A percentile compares a stretch with the other conserved stretches of the same genome.
Evolutionary conservation across 2,113 vertebrate species (phyloP).

Genomic region (Centropus unirufus): DNA sequence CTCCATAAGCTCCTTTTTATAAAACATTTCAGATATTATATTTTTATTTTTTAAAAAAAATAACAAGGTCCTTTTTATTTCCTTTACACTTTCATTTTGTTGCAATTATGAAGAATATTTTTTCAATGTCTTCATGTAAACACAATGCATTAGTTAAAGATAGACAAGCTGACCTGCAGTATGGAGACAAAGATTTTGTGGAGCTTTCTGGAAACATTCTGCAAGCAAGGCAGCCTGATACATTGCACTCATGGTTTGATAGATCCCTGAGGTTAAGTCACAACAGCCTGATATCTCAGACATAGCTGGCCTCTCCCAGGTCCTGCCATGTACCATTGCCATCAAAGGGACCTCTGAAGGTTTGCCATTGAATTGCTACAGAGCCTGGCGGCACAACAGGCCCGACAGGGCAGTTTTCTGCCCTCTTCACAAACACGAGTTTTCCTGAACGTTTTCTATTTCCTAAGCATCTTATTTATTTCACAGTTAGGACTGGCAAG

Average conservation of each 20-base stretch:
- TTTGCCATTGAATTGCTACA: rapidly evolving
- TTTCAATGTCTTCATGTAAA: neutral
- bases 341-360: neutral
- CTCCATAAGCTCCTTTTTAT: neutral
- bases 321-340: rapidly evolving
- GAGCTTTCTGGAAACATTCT: neutral
- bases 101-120: neutral
- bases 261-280: neutral
- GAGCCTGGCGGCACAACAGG: neutral
- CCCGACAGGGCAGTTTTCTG: neutral
- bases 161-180: neutral
- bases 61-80: neutral
- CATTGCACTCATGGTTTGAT: neutral
- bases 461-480: neutral
- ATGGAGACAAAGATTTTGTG: neutral
- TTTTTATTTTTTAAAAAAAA: neutral
- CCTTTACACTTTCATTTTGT: neutral
- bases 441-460: neutral
- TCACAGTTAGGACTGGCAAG: neutral
- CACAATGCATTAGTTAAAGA: neutral
- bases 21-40: neutral
- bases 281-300: neutral
- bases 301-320: rapidly evolving
- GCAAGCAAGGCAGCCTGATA: neutral
- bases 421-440: neutral